These are phyloP conservation scores for Helarctos malayanus DNA, from an alignment of 2,797 vertebrate genomes.

Conservation along the genomic window DNA sequence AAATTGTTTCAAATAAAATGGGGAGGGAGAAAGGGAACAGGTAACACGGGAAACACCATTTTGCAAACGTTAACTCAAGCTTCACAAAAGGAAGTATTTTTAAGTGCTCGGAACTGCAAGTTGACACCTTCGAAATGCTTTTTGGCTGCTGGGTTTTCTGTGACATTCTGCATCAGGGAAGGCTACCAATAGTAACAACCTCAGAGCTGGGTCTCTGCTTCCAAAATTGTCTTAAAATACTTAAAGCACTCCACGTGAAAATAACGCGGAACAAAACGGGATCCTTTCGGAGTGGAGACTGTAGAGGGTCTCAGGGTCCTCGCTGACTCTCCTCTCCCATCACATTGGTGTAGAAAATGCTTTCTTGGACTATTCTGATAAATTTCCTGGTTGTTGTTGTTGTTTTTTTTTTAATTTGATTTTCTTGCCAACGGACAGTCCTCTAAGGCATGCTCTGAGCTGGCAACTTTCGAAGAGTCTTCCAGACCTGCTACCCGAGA, in stretches of 20 bases:
- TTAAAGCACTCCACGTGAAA: background rate
- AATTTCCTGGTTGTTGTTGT: background rate
- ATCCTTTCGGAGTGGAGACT: background rate
- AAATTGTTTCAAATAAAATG: slow-evolving; percentile 7
- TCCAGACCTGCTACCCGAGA: background rate
- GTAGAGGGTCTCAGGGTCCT: background rate
- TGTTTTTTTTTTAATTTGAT: background rate
- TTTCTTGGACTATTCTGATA: background rate
- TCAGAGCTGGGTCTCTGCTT: background rate
- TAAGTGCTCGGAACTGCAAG: background rate
- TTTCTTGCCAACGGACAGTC: background rate
- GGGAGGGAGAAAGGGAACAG: slow-evolving; percentile 5
- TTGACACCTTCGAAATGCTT: background rate
- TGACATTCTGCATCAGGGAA: background rate
- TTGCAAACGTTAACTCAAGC: slow-evolving; percentile 12
- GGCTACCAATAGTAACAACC: background rate
- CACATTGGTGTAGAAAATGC: background rate
- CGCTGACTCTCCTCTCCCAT: background rate
- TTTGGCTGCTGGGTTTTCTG: background rate
- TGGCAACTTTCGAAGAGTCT: background rate
- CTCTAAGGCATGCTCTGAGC: background rate
- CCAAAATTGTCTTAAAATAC: background rate
- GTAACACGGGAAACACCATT: background rate
- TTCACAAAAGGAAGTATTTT: slow-evolving; percentile 32
- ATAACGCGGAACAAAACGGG: background rate